Conservation (phyloP, 1,140 invertebrate species). For the Drosophila parvula region DNA sequence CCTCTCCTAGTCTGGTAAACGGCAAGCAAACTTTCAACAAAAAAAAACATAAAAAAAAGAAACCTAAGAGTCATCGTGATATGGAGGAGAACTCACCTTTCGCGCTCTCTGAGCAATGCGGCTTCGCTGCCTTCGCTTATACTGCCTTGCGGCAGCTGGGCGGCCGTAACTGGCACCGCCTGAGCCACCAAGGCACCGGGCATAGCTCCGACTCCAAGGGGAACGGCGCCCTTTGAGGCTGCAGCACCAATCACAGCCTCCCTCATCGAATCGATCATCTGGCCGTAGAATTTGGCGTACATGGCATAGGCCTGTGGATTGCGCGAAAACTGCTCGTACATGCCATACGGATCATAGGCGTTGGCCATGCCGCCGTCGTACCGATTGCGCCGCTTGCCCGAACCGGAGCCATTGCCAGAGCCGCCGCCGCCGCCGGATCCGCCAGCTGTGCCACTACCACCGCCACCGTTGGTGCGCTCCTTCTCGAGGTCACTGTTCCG, state of each 20-base stretch:
- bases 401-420: constrained; percentile 31
- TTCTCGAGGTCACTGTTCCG: constrained; percentile 78
- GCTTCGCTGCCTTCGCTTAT: constrained; percentile 36
- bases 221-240: background rate
- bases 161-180: constrained; percentile 85
- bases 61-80: too few relatives aligned
- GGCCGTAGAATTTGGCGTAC: constrained; percentile 88
- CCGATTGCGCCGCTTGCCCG: constrained; percentile 79
- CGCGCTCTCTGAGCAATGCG: constrained; percentile 85
- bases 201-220: background rate
- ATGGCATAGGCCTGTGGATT: constrained; percentile 91
- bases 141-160: constrained; percentile 1
- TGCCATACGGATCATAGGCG: constrained; percentile 77
- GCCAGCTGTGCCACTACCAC: constrained; percentile 21
- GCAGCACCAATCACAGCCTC: constrained; percentile 29
- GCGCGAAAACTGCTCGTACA: constrained; percentile 90
- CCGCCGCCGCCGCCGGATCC: constrained; percentile 14
- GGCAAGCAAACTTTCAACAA: constrained; percentile 12
- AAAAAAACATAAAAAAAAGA: background rate
- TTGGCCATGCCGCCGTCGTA: constrained; percentile 84
- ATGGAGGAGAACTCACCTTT: constrained; percentile 86
- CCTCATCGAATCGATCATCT: constrained; percentile 66
- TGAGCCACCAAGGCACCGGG: constrained; percentile 9
- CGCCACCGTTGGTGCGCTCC: constrained; percentile 52
- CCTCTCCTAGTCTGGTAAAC: background rate